A percentile compares a stretch with the other conserved stretches of the same genome.
Evolutionary conservation across 2,113 vertebrate genomes (phyloP).

Genomic region (Odocoileus hemionus): DNA sequence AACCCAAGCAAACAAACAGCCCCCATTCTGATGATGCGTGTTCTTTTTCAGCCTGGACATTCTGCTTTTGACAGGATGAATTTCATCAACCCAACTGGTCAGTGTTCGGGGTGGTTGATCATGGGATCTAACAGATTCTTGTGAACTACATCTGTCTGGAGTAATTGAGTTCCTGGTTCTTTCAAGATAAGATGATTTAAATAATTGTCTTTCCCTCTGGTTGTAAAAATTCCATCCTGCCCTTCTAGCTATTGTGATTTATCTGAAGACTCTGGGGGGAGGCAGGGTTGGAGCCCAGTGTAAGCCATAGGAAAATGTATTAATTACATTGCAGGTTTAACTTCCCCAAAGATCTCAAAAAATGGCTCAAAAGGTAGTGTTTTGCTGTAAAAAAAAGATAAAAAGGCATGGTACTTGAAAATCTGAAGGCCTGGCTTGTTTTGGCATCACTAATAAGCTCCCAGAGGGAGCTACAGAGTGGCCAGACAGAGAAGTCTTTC

Average conservation of each 20-base stretch:
- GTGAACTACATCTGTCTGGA: background rate
- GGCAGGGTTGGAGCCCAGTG: background rate
- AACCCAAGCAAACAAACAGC: conserved; percentile 42
- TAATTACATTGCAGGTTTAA: background rate
- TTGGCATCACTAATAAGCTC: background rate
- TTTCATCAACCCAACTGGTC: background rate
- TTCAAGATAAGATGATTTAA: background rate
- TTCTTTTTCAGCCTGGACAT: conserved; percentile 14
- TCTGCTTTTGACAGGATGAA: background rate
- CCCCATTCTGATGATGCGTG: background rate
- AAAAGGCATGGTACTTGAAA: background rate
- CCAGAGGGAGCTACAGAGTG: background rate
- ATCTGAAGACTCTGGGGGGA: background rate
- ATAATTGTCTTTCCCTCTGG: background rate
- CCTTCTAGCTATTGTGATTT: background rate
- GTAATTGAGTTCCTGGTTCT: background rate
- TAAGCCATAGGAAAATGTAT: background rate
- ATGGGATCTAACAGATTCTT: background rate
- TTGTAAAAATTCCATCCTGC: conserved; percentile 43
- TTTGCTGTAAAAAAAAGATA: background rate
- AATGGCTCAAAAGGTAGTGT: background rate
- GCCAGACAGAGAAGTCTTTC: background rate
- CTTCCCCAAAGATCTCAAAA: background rate
- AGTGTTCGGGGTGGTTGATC: background rate
- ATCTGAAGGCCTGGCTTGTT: background rate